Base-by-base conservation (phyloP, 2,797 vertebrate genomes). In the Pantherophis alleghaniensis region DNA sequence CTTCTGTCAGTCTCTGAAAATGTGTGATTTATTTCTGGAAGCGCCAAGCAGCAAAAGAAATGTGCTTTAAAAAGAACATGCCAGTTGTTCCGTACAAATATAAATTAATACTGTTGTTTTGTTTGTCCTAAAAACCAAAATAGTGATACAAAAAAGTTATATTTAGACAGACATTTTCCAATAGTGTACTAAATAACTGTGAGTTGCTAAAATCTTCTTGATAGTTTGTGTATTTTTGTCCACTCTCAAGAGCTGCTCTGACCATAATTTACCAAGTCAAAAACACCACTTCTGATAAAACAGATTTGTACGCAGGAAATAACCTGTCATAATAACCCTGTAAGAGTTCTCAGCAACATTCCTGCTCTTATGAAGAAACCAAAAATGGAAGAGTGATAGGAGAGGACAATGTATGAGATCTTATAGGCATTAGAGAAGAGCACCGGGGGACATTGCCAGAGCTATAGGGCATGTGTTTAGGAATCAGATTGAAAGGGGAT, bases 401-500 rank as follows among this genome's bases (percentile, higher is more conserved):
- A 93, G 28, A 6, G 2, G 56, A 53, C n/a, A 51, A 18, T 53
- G 47, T 42, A 61, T 14, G 14, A 26, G 42, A 28, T 66, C 61
- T 56, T 86, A 63, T 16, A 90, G 4, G n/a, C 28, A 24, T 16
- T 59, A 26, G 0, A 0, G 61, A 93, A 61, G 61, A 61, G 91
- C 94, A 91, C 16, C 11, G 0, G 83, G 92, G 86, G 91, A 0
- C 0, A 86, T 0, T 0, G 60, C 90, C 2, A 1, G 93, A 7
- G 1, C 93, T 92, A 94, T 88, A 13, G 0, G 88, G 93, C 88
- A 1, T 94, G 94, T 94, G 95, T 66, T 96, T 91, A 90, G 95
- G 91, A 94, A 95, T 86, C 1, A 28, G 94, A 95, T 94, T 91
- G 95, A 96, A 96, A 95, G 93, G 61, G 79, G 94, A 96, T 97